These are phyloP conservation scores for Volucella inflata DNA, from an alignment of 2,888 invertebrate species.

Conservation along the genomic window DNA sequence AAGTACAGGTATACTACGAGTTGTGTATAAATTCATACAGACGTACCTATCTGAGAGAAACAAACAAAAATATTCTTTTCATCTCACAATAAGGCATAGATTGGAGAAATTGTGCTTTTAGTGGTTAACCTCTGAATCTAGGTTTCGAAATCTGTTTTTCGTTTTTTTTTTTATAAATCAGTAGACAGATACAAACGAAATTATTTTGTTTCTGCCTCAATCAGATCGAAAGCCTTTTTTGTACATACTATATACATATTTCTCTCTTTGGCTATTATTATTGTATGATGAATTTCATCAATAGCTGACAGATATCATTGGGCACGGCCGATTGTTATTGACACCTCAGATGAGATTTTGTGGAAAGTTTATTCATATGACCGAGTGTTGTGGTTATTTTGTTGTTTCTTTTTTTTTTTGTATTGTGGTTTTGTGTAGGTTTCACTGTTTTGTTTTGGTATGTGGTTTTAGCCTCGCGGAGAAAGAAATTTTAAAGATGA, in stretches of 20 bases:
- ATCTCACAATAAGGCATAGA: slow-evolving; percentile 49
- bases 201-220: slow-evolving; percentile 45
- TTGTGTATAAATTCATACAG: background rate
- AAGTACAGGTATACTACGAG: background rate
- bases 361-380: slow-evolving; percentile 57
- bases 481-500: slow-evolving; percentile 66
- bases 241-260: slow-evolving; percentile 25
- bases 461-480: slow-evolving; percentile 41
- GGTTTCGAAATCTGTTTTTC: slow-evolving; percentile 37
- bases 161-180: slow-evolving; percentile 6
- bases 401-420: slow-evolving; percentile 28
- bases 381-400: slow-evolving; percentile 16
- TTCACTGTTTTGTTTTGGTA: slow-evolving; percentile 46
- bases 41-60: background rate
- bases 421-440: slow-evolving; percentile 43
- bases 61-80: slow-evolving; percentile 37
- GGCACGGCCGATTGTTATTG: slow-evolving; percentile 58
- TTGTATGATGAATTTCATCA: slow-evolving; percentile 48
- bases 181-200: background rate
- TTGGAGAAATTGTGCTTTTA: slow-evolving; percentile 61
- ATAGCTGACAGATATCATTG: slow-evolving; percentile 41
- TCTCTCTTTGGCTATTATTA: slow-evolving; percentile 41
- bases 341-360: slow-evolving; percentile 51
- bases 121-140: slow-evolving; percentile 58
- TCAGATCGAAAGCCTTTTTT: slow-evolving; percentile 40